Evolutionary conservation across 2,797 vertebrate species (phyloP).

Genomic region (Sebastes trivittatus): DNA sequence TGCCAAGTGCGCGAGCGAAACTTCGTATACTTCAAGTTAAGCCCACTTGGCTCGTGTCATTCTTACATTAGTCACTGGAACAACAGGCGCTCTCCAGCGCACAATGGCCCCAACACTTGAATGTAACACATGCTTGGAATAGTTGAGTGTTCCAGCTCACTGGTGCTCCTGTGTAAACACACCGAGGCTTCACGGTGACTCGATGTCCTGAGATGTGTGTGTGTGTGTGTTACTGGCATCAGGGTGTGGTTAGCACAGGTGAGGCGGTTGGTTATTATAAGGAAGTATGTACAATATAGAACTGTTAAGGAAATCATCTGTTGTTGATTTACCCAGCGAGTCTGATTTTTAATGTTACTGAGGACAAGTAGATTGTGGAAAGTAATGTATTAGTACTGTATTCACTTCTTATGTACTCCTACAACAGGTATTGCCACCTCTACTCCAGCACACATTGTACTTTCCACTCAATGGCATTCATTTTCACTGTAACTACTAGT

Average conservation of each 20-base stretch:
- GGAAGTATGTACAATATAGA: not conserved
- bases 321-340: not conserved
- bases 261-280: not conserved
- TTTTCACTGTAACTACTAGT: rapidly evolving
- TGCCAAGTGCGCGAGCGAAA: slow-evolving; percentile 46
- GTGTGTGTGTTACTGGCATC: not conserved
- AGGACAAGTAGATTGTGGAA: not conserved
- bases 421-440: not conserved
- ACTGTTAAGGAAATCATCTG: not conserved
- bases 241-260: slow-evolving; percentile 34
- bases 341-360: not conserved
- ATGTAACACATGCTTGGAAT: slow-evolving; percentile 68
- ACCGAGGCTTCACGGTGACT: not conserved
- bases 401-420: not conserved
- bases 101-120: slow-evolving; percentile 71
- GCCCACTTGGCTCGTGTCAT: slow-evolving; percentile 65
- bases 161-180: slow-evolving; percentile 61
- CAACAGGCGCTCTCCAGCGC: slow-evolving; percentile 55
- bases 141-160: slow-evolving; percentile 62
- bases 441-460: not conserved
- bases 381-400: not conserved
- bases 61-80: slow-evolving; percentile 55
- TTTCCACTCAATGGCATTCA: not conserved
- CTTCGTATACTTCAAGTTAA: slow-evolving; percentile 54
- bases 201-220: not conserved